Evolutionary conservation across 2,113 vertebrate genomes (phyloP).

Genomic region (Rhinolophus sinicus): DNA sequence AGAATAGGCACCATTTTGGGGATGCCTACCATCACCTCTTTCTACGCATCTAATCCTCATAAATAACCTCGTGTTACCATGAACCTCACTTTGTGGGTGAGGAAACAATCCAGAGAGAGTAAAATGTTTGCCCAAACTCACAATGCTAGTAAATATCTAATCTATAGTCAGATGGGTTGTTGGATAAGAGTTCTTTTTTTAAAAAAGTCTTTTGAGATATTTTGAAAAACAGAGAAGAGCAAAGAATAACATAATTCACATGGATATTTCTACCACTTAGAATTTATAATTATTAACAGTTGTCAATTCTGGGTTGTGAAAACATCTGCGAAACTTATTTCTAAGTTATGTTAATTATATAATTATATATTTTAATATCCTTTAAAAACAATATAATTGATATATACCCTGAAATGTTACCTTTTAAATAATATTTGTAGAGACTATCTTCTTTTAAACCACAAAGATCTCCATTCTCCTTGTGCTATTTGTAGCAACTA

Average conservation of each 20-base stretch:
- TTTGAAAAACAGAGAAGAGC: conserved; percentile 15
- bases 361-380: background rate
- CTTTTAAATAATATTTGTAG: conserved; percentile 21
- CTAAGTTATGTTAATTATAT: conserved; percentile 27
- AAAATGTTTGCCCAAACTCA: background rate
- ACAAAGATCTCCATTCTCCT: background rate
- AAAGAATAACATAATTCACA: background rate
- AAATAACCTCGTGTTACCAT: background rate
- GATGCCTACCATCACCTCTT: background rate
- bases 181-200: background rate
- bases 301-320: background rate
- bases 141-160: background rate
- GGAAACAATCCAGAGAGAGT: background rate
- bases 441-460: background rate
- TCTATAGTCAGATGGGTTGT: background rate
- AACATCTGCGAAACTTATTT: conserved; percentile 20
- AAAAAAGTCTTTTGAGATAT: background rate
- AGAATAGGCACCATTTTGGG: background rate
- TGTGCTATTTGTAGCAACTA: background rate
- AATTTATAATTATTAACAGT: background rate
- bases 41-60: background rate
- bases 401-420: background rate
- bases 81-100: background rate
- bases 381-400: conserved; percentile 29
- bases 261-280: background rate